These are phyloP conservation scores for Virgularia gustaviana DNA, from an alignment of 92 coral and sea anemone genomes.

Conservation along the genomic window DNA sequence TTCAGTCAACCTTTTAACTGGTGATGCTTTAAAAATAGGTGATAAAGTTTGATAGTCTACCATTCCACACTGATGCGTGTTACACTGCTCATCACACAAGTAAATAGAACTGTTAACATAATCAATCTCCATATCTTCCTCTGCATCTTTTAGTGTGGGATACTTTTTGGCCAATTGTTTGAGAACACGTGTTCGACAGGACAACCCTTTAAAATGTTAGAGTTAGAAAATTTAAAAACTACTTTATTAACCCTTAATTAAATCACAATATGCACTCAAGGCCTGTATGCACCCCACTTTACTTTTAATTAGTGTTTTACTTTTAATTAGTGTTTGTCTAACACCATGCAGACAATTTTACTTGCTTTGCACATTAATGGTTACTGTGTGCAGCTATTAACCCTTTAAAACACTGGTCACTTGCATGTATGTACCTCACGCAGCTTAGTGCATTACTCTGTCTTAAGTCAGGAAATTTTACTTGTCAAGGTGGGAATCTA, in stretches of 20 bases:
- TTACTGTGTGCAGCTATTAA: too few species aligned
- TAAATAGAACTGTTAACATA: conserved; percentile 4
- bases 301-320: too few species aligned
- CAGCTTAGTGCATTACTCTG: too few species aligned
- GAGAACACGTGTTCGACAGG: conserved; percentile 45
- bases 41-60: not conserved
- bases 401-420: too few species aligned
- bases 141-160: conserved; percentile 49
- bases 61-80: not conserved
- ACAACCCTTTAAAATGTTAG: conserved; percentile 40
- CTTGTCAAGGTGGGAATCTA: too few species aligned
- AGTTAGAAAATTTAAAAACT: not conserved
- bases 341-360: too few species aligned
- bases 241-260: conserved; percentile 1
- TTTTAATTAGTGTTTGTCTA: too few species aligned
- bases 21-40: conserved; percentile 7
- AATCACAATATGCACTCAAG: too few species aligned
- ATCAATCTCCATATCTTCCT: conserved; percentile 38
- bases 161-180: conserved; percentile 32
- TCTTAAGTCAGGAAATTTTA: too few species aligned
- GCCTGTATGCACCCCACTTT: too few species aligned
- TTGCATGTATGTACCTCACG: too few species aligned
- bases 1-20: not conserved
- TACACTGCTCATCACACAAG: not conserved
- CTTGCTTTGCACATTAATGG: too few species aligned